Evolutionary conservation across 2,797 vertebrate species (phyloP).

Genomic region (Aeoliscus strigatus): DNA sequence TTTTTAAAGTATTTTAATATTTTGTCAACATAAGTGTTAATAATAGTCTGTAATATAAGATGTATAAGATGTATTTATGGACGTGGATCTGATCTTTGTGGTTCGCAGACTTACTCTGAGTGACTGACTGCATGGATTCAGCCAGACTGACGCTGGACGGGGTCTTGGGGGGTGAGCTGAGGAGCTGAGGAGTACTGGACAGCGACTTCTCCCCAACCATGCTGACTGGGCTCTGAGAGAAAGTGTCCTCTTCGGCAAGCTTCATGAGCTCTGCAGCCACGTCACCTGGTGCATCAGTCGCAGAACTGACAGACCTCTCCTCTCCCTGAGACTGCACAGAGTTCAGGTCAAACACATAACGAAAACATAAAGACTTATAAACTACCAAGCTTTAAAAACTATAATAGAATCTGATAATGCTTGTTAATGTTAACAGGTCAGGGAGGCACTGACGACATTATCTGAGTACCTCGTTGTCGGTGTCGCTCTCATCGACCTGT

Average conservation of each 20-base stretch:
- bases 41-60: too few species aligned
- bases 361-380: too few species aligned
- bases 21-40: too few species aligned
- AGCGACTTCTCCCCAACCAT: conserved; percentile 25
- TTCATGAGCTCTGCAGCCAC: conserved; percentile 23
- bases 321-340: conserved; percentile 31
- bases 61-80: too few species aligned
- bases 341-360: not conserved
- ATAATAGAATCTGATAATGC: too few species aligned
- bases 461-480: conserved; percentile 54
- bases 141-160: conserved; percentile 77
- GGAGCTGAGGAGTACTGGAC: conserved; percentile 29
- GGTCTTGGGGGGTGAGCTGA: conserved; percentile 70
- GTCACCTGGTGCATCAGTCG: conserved; percentile 21
- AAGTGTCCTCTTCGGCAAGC: conserved; percentile 38
- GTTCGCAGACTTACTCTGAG: conserved; percentile 72
- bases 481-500: conserved; percentile 38
- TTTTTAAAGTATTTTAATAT: too few species aligned
- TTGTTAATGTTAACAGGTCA: too few species aligned
- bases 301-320: conserved; percentile 10
- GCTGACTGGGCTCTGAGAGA: conserved; percentile 31
- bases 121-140: conserved; percentile 77
- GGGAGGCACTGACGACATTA: too few species aligned
- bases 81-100: too few species aligned
- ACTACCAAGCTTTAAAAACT: too few species aligned